phyloP scores from a whole-genome alignment of 1,140 invertebrate genomes.

The Procambarus virginalis region DNA sequence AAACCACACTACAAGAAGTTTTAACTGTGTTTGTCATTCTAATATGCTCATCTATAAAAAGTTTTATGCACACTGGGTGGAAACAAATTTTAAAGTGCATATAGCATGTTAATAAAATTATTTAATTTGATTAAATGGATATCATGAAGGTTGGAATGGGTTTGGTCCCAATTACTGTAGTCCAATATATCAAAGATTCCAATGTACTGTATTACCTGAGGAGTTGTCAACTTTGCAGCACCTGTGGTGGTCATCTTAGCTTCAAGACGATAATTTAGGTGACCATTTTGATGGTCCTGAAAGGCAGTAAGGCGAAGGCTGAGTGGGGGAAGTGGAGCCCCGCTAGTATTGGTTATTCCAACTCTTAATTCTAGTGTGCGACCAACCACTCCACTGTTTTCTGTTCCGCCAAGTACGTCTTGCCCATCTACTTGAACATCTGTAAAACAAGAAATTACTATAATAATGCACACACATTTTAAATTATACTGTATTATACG shows the following conservation, averaged over 20 bases:
- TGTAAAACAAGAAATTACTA: conserved; percentile 73
- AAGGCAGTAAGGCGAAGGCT: conserved; percentile 87
- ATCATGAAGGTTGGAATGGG: too few species aligned
- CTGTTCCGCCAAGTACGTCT: conserved; percentile 81
- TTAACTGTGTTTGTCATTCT: too few species aligned
- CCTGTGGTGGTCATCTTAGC: conserved; percentile 87
- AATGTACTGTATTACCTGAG: conserved; percentile 74
- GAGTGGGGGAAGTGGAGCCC: conserved; percentile 80
- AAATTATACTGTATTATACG: too few species aligned
- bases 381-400: conserved; percentile 80
- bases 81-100: too few species aligned
- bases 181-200: too few species aligned
- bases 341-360: conserved; percentile 84
- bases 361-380: conserved; percentile 83
- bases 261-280: conserved; percentile 87
- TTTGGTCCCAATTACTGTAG: too few species aligned
- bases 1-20: too few species aligned
- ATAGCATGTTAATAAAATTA: too few species aligned
- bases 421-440: conserved; percentile 83
- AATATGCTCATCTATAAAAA: too few species aligned
- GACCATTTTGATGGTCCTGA: conserved; percentile 93
- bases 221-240: conserved; percentile 81
- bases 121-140: too few species aligned
- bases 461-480: too few species aligned
- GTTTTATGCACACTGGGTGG: too few species aligned